Base-by-base conservation (phyloP, 1,140 invertebrate species). In the Ectropis grisescens region DNA sequence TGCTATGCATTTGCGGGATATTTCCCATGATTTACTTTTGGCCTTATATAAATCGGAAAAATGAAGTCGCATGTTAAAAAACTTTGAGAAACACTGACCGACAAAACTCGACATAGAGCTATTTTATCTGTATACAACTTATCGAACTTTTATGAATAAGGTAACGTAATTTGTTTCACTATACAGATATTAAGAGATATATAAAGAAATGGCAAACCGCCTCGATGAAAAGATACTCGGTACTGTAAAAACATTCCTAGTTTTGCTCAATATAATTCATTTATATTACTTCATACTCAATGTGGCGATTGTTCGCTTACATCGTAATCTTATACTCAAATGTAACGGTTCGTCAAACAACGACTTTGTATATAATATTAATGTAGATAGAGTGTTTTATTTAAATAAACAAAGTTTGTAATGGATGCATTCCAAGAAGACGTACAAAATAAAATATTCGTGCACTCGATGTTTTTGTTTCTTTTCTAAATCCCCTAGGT, bases 361-460 rank as follows among this genome's bases (percentile, higher is more conserved):
- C 37, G 30, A 19, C 2, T 53, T 42, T 54, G 51, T 65, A 58
- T 74, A 66, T 75, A 74, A 50, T 68, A 70, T 74, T 66, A 57
- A 58, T 56, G 30, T 70, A 72, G 54, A 51, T 72, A 70, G 59
- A 44, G 52, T 58, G 52, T 53, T 69, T 57, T 43, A 47, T 50
- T 55, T 44, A 53, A 34, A 37, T 48, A 49, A 57, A 59, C 35
- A 44, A 56, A 47, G 52, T 52, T 51, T 59, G 58, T 59, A 53
- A 53, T 57, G 42, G 56, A 67, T 58, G 48, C 61, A 64, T 71
- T 71, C 61, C 64, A 67, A 55, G 54, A 42, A 58, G 42, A 64
- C 67, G 58, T 75, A 71, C 66, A 75, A 74, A 79, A 74, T 75
- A 78, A 78, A 75, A 55, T 69, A 62, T 59, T 68, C 46, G 60